Conservation (phyloP, 2,797 vertebrate species). For the Coreius guichenoti region DNA sequence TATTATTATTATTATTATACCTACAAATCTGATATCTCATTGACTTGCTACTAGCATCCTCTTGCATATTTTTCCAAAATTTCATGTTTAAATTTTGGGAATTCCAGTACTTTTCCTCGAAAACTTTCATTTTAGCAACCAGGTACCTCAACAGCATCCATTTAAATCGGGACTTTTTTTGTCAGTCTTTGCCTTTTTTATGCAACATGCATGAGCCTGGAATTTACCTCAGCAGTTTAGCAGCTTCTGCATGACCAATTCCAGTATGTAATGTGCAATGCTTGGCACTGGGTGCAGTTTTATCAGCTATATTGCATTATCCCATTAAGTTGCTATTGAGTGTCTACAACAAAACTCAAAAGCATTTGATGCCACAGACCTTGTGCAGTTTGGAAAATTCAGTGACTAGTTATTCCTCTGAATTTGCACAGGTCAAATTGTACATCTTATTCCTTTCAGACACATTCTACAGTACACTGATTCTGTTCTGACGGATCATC, state of each 20-base stretch:
- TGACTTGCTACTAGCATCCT: not conserved
- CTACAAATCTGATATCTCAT: not conserved
- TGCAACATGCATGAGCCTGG: not conserved
- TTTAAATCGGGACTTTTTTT: not conserved
- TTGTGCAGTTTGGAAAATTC: not conserved
- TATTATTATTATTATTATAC: not conserved
- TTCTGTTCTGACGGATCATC: not conserved
- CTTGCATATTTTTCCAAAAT: not conserved
- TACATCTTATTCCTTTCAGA: conserved; percentile 20
- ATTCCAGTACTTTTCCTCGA: not conserved
- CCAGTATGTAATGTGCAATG: not conserved
- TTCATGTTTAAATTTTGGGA: not conserved
- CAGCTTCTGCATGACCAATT: not conserved
- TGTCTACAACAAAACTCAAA: not conserved
- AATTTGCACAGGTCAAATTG: not conserved
- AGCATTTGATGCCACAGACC: not conserved
- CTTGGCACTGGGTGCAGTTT: not conserved
- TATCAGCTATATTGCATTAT: conserved; percentile 7
- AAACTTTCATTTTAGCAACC: not conserved
- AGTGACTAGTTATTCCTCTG: not conserved
- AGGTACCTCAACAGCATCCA: not conserved
- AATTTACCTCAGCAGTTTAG: not conserved
- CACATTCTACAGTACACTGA: conserved; percentile 2
- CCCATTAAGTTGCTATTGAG: not conserved
- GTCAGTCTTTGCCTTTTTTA: not conserved